phyloP scores from a whole-genome alignment of 1,140 invertebrate genomes.

The Mactra quadrangularis region DNA sequence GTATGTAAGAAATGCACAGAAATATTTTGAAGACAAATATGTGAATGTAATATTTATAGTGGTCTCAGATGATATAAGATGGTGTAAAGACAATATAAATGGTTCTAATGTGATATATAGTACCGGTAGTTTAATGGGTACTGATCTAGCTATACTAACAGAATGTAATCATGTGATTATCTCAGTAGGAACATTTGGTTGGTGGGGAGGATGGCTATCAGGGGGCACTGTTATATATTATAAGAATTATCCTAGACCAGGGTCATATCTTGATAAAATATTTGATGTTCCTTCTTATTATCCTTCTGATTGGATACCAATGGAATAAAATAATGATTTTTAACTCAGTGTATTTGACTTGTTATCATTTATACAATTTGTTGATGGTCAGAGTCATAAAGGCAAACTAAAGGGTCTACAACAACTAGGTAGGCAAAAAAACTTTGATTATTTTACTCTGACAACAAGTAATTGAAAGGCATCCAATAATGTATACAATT shows the following conservation, averaged over 20 bases:
- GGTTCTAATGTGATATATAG: slow-evolving; percentile 55
- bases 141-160: slow-evolving; percentile 78
- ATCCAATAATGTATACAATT: too few species aligned
- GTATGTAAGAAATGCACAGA: slow-evolving; percentile 67
- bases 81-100: slow-evolving; percentile 65
- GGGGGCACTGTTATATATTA: slow-evolving; percentile 74
- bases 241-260: slow-evolving; percentile 63
- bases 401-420: too few species aligned
- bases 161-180: slow-evolving; percentile 76
- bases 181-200: slow-evolving; percentile 76
- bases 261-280: slow-evolving; percentile 43
- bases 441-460: too few species aligned
- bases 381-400: too few species aligned
- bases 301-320: slow-evolving; percentile 66
- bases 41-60: slow-evolving; percentile 68
- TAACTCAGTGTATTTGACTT: too few species aligned
- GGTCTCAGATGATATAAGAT: slow-evolving; percentile 69
- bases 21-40: slow-evolving; percentile 60
- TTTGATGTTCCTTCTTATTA: slow-evolving; percentile 65
- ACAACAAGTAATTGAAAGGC: too few species aligned
- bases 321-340: slow-evolving; percentile 24
- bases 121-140: slow-evolving; percentile 48
- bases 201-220: slow-evolving; percentile 77
- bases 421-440: too few species aligned
- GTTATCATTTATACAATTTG: too few species aligned